A percentile compares a stretch with the other conserved stretches of the same genome.
phyloP scores from a whole-genome alignment of 2,113 vertebrate species.

The Cynoglossus semilaevis region DNA sequence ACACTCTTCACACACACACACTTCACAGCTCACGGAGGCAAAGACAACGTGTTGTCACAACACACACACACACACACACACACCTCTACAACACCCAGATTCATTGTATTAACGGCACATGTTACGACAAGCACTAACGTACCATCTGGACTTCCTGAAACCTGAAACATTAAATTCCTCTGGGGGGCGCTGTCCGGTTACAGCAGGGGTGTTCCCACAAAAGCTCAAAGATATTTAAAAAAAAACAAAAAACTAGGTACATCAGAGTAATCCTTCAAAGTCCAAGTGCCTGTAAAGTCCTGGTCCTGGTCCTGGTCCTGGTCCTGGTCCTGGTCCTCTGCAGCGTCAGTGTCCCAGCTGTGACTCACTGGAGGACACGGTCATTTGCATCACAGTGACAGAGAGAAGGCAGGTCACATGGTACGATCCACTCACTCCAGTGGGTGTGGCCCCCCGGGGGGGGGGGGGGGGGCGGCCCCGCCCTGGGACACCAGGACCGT shows the following conservation, averaged over 20 bases:
- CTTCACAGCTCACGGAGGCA: neutral
- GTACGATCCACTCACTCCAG: constrained; percentile 18
- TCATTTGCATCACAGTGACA: constrained; percentile 35
- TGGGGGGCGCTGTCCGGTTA: neutral
- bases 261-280: neutral
- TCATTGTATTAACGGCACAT: constrained; percentile 15
- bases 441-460: constrained; percentile 15
- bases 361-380: constrained; percentile 38
- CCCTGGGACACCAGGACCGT: constrained; percentile 31
- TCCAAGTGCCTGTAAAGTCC: neutral
- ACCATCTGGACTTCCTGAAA: constrained; percentile 53
- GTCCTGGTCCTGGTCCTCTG: neutral
- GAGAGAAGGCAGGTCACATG: constrained; percentile 26
- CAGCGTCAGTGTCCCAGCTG: constrained; percentile 15
- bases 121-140: constrained; percentile 35
- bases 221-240: neutral
- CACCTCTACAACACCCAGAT: neutral
- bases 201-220: neutral
- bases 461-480: constrained; percentile 22
- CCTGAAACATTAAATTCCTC: constrained; percentile 15
- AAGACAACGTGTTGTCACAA: neutral
- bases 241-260: neutral
- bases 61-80: neutral
- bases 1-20: too few relatives aligned
- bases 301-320: too few relatives aligned